Evolutionary conservation across 2,113 vertebrate genomes (phyloP), one percentile per base, ranked within the genome.

Genomic region (Progne subis): DNA sequence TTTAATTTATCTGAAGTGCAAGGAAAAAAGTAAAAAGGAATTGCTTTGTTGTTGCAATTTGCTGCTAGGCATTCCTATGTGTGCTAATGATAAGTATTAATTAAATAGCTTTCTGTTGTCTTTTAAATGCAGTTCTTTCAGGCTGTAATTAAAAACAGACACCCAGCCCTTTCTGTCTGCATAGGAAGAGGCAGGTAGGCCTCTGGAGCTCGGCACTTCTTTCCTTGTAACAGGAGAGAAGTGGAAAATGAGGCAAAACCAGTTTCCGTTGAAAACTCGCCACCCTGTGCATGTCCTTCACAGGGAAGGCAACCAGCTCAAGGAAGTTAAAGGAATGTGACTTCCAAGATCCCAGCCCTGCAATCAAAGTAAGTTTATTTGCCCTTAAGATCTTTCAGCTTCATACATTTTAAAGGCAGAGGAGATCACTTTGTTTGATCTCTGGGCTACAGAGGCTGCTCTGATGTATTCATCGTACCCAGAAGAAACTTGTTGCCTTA

Each of bases 11-110:
- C 92, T 74, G 41, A 85, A 92, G 76, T 80, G 56, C 37, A 89
- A 87, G 75, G 34, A 4, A 61, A 80, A 50, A 69, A 34, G 43
- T 37, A 88, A 90, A 71, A 76, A 80, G 52, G 46, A 91, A 56
- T 87, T 88, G 86, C 96, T 97, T 97, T 97, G 97, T 97, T 97
- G 93, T 97, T 95, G 88, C 96, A 97, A 76, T 96, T 97, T 96
- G 96, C 96, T 97, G 95, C 96, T 93, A 95, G 96, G 97, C 96
- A 97, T 97, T 96, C 68, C 91, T 94, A 95, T 88, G 93, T 88
- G 94, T 92, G 95, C 92, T 97, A 97, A 96, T 95, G 97, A 97
- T 97, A 97, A 97, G 96, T 96, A 96, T 96, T 97, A 97, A 97
- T 97, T 96, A 97, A 97, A 91, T 95, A 95, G 93, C 89, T 95